Evolutionary conservation across 1,140 invertebrate species (phyloP), one percentile per base, ranked within the genome.

Genomic region (Cydia splendana): DNA sequence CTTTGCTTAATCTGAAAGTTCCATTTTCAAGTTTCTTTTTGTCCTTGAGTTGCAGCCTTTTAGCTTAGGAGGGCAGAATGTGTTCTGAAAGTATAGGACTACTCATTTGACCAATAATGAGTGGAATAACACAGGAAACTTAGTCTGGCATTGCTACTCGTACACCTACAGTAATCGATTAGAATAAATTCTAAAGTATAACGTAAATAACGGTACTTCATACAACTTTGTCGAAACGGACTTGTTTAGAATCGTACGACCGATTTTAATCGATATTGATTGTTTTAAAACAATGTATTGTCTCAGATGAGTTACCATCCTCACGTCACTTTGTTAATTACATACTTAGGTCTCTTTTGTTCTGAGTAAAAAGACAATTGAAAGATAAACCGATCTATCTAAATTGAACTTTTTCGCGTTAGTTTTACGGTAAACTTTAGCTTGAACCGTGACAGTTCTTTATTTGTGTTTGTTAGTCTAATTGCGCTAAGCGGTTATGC

Each of bases 401-500:
- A 62, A 62, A 62, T 24, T 24, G 7, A 62, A 10, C 57, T 62
- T 12, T 62, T 20, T 6, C 4, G 6, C 18, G 7, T 62, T 12
- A 12, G 18, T 24, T 62, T 62, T 24, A 62, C 15, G 20, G 20
- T 20, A 18, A n/a, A n/a, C 10, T 62, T 24, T 62, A 62, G 57
- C 9, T 24, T 62, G 57, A 57, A 18, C 15, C 9, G 15, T 24
- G 57, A 24, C 18, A 24, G 9, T 62, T 24, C 57, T 62, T 2
- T 24, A 24, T 62, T 62, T 62, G 9, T 62, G 57, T 62, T 62
- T 62, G 57, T 62, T 62, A 62, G 20, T 62, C 24, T 62, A 62
- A 62, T 62, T 62, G 57, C 57, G 57, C 57, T 62, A 62, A 62
- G 57, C 57, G 57, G 57, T 62, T 62, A 62, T 62, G 57, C 57